A percentile compares a stretch with the other conserved stretches of the same genome.
phyloP scores from a whole-genome alignment of 2,888 invertebrate genomes.

The Sclerodermus sp. region DNA sequence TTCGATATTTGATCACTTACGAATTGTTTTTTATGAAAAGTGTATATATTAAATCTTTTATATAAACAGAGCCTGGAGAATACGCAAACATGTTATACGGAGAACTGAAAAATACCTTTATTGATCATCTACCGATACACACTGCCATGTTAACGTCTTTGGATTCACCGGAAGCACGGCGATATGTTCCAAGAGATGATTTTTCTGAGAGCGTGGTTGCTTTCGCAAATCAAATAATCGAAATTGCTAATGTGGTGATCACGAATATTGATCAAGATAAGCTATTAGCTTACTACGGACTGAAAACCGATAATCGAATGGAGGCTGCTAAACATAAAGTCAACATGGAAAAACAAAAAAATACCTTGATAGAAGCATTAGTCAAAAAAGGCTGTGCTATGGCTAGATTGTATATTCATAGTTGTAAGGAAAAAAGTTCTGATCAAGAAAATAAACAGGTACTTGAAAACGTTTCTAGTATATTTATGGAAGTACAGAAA shows the following conservation, averaged over 20 bases:
- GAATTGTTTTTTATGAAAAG: too few species aligned
- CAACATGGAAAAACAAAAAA: conserved; percentile 84
- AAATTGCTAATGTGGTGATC: conserved; percentile 69
- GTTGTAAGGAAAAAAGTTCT: conserved; percentile 44
- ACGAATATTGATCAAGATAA: conserved; percentile 75
- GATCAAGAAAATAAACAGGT: conserved; percentile 52
- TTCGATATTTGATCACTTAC: too few species aligned
- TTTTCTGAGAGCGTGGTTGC: conserved; percentile 47
- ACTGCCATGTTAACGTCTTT: conserved; percentile 78
- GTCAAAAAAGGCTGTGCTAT: conserved; percentile 75
- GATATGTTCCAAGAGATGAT: conserved; percentile 56
- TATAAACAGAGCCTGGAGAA: conserved; percentile 62
- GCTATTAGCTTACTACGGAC: conserved; percentile 79
- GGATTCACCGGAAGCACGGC: conserved; percentile 64
- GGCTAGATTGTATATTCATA: conserved; percentile 64
- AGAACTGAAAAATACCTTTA: conserved; percentile 71
- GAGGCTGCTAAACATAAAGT: conserved; percentile 84
- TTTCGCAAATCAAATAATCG: conserved; percentile 62
- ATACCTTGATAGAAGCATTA: conserved; percentile 77
- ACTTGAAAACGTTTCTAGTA: conserved; percentile 64
- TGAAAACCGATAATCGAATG: conserved; percentile 79
- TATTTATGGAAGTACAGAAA: conserved; percentile 74
- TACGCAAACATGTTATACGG: conserved; percentile 73
- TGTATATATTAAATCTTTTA: not conserved
- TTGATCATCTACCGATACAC: conserved; percentile 76